Percentiles rank a stretch among this genome's conserved stretches.
These are phyloP conservation scores for Myotis daubentonii DNA, from an alignment of 2,797 vertebrate genomes.

Conservation along the genomic window DNA sequence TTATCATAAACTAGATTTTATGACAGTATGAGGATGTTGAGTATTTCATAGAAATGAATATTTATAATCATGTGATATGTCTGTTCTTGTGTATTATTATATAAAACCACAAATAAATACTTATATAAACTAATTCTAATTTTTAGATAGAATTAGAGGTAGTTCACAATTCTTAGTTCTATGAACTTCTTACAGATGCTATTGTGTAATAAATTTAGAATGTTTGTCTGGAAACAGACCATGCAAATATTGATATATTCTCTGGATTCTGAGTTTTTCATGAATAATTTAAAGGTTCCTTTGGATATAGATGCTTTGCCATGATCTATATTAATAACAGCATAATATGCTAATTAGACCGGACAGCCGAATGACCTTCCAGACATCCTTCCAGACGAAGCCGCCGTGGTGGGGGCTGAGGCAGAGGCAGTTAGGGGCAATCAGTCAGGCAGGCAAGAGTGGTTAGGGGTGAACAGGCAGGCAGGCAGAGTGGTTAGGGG, in stretches of 20 bases:
- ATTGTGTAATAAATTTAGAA: not conserved
- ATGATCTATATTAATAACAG: not conserved
- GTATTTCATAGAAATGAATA: not conserved
- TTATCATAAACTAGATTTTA: conserved; percentile 38
- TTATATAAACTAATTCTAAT: not conserved
- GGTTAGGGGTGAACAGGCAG: too few relatives aligned
- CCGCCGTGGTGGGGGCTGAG: accelerated
- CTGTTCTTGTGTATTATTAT: not conserved
- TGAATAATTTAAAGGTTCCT: not conserved
- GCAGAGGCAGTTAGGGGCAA: too few relatives aligned
- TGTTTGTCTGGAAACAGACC: not conserved
- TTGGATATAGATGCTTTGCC: not conserved
- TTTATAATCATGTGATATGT: not conserved
- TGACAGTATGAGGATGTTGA: not conserved
- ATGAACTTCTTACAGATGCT: not conserved
- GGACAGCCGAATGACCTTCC: too few relatives aligned
- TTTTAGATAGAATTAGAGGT: not conserved
- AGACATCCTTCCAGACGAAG: too few relatives aligned
- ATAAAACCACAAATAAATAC: not conserved
- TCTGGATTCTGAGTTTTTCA: conserved; percentile 2
- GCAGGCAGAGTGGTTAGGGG: too few relatives aligned
- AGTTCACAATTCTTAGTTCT: not conserved
- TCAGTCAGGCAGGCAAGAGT: too few relatives aligned
- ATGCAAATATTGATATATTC: not conserved
- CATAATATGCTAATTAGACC: too few relatives aligned